phyloP scores from a whole-genome alignment of 2,113 vertebrate species.

The Paradisaea rubra region DNA sequence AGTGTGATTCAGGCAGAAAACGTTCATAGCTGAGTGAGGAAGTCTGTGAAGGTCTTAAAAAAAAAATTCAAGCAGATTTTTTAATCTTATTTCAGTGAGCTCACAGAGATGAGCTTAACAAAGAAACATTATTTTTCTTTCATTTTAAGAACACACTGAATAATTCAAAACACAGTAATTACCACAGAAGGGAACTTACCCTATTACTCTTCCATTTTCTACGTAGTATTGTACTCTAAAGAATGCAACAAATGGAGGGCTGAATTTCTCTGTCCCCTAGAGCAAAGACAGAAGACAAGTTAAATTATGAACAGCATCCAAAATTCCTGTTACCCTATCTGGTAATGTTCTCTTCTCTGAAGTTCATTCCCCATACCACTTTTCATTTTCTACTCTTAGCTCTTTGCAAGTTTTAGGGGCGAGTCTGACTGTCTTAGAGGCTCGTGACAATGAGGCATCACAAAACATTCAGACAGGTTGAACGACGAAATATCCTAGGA shows the following conservation, averaged over 20 bases:
- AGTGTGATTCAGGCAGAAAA: background rate
- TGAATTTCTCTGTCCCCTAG: constrained; percentile 73
- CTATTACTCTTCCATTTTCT: constrained; percentile 84
- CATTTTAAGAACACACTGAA: background rate
- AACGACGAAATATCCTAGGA: background rate
- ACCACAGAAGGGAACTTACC: constrained; percentile 60
- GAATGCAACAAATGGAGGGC: constrained; percentile 77
- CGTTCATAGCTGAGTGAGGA: background rate
- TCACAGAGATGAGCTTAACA: background rate
- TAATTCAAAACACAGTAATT: background rate
- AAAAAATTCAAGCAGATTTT: background rate
- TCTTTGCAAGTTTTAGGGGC: background rate
- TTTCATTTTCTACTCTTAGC: background rate
- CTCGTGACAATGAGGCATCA: background rate
- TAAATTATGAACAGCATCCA: background rate
- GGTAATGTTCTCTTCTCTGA: background rate
- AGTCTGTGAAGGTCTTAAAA: background rate
- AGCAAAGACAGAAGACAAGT: background rate
- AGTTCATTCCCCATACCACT: background rate
- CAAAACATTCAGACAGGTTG: background rate
- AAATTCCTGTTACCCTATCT: background rate
- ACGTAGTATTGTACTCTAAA: constrained; percentile 88
- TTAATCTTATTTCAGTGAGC: background rate
- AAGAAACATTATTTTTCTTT: background rate
- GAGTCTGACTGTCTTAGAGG: background rate